Evolutionary conservation across 1,140 invertebrate species (phyloP), one percentile per base, ranked within the genome.

Genomic region (Doryteuthis pealeii): DNA sequence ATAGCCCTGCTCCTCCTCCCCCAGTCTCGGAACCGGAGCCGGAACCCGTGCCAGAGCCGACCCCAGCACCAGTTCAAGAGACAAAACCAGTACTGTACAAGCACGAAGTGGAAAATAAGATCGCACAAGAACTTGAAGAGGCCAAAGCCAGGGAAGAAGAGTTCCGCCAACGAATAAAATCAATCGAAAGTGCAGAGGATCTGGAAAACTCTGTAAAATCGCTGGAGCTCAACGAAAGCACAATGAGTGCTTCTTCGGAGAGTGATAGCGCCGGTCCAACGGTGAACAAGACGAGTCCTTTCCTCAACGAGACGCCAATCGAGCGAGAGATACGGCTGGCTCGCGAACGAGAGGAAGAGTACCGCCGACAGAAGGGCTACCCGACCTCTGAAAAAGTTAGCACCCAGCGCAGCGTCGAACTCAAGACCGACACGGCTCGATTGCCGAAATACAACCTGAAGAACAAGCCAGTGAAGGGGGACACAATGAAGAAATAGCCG

Each of bases 311-410:
- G 82, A 90, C 90, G 28, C 90, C 90, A 12, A 90, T 91, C 74
- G 90, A 91, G 79, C 81, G 89, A 35, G 90, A 91, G 79, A 91
- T 91, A 49, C 85, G 90, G 68, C 75, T 91, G 31, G 85, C 88
- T 3, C 81, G 85, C 70, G 90, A 91, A 73, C 79, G 90, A 45
- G 90, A 91, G 81, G 90, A 90, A 75, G 90, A 90, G 77, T 82
- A 90, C 35, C 81, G 89, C 49, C 31, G 76, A 67, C 62, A 73
- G 30, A 86, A 86, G 81, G 84, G 84, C 45, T 77, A 85, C 69
- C 81, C 84, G 18, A 79, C 6, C 10, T 35, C 31, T 66, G 80
- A 43, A 72, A 76, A 74, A 31, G 74, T 31, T 71, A 66, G 10
- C 70, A 71, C 22, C 69, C 76, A 15, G 67, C 31, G 32, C n/a